phyloP scores from a whole-genome alignment of 2,113 vertebrate species.

The Aptenodytes forsteri region DNA sequence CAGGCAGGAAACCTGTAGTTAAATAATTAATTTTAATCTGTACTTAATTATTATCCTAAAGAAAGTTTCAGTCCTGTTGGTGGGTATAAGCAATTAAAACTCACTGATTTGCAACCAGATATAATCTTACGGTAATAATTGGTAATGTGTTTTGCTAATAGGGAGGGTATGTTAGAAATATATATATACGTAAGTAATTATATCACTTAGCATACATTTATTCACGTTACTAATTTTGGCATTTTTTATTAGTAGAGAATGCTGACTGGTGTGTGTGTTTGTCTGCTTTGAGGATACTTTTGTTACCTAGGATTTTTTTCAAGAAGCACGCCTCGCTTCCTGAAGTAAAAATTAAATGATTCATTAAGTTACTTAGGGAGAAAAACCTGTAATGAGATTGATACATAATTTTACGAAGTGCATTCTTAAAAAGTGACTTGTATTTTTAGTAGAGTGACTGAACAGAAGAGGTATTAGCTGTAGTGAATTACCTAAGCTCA shows the following conservation, averaged over 20 bases:
- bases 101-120: neutral
- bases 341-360: neutral
- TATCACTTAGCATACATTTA: neutral
- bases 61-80: neutral
- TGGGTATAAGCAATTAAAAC: neutral
- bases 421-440: neutral
- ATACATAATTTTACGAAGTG: rapidly evolving
- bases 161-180: neutral
- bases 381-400: neutral
- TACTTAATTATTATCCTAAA: conserved; percentile 25
- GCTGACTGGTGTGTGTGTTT: neutral
- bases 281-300: neutral
- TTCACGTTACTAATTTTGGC: neutral
- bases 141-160: neutral
- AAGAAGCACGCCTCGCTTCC: neutral
- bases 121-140: neutral
- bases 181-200: neutral
- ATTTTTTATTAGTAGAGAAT: neutral
- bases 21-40: conserved; percentile 43
- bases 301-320: neutral
- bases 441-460: neutral
- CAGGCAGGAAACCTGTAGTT: conserved; percentile 6
- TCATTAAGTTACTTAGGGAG: neutral
- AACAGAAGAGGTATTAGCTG: neutral
- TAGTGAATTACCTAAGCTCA: neutral